Evolutionary conservation across 2,888 invertebrate genomes (phyloP).

Genomic region (Toxonevra muliebris): DNA sequence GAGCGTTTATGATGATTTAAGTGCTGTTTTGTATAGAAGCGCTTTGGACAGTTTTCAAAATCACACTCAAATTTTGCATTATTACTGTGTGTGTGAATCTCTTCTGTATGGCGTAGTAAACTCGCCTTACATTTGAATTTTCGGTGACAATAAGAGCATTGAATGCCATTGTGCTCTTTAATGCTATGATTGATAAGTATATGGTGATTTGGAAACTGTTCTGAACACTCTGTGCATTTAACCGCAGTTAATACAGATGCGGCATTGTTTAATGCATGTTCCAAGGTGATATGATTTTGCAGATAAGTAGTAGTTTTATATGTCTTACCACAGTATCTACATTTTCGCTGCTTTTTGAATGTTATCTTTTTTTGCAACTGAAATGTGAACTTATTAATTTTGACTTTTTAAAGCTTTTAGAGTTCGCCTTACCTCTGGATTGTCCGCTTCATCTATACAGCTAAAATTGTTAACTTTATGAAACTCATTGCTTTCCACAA

Average conservation of each 20-base stretch:
- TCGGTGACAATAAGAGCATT: neutral
- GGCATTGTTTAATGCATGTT: neutral
- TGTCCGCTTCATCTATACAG: no score
- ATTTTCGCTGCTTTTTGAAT: neutral
- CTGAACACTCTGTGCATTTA: neutral
- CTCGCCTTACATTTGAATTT: no score
- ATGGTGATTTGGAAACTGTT: neutral
- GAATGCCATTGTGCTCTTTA: neutral
- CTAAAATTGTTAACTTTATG: no score
- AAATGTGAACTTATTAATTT: conserved; percentile 1
- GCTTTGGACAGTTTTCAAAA: no score
- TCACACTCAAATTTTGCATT: no score
- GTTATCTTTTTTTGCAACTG: neutral
- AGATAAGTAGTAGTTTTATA: neutral
- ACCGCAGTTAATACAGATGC: neutral
- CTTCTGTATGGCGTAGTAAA: no score
- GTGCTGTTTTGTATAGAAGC: no score
- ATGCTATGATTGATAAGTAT: neutral
- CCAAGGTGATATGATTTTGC: neutral
- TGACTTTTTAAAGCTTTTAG: no score
- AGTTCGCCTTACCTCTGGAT: no score
- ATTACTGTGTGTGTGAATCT: no score
- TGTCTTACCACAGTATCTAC: neutral
- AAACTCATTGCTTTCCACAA: neutral
- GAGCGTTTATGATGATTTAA: no score